phyloP scores from a whole-genome alignment of 2,888 invertebrate genomes.

The Formica aserva region DNA sequence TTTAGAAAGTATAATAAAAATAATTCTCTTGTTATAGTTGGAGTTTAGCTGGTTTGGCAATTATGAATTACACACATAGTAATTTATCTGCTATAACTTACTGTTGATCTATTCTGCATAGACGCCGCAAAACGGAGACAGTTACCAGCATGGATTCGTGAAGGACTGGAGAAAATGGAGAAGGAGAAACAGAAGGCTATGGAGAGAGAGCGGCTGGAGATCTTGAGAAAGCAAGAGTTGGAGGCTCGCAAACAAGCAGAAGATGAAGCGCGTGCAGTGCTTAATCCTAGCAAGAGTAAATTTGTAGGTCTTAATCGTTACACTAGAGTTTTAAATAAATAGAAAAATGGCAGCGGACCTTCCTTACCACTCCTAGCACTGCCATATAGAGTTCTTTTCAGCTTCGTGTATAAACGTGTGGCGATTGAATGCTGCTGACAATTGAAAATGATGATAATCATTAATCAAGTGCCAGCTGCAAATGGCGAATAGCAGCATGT shows the following conservation, averaged over 20 bases:
- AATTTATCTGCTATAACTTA: not conserved
- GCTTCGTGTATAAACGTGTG: not conserved
- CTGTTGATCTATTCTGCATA: constrained; percentile 78
- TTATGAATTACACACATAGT: not conserved
- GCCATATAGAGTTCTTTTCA: not conserved
- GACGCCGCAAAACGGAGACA: constrained; percentile 96
- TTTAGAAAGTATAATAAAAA: not conserved
- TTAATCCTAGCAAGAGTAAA: constrained; percentile 87
- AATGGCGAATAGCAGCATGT: not conserved
- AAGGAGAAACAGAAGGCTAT: constrained; percentile 95
- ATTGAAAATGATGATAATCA: not conserved
- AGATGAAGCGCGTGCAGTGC: constrained; percentile 86
- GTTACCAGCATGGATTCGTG: constrained; percentile 99
- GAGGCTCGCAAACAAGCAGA: constrained; percentile 87
- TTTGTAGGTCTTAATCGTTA: constrained; percentile 86
- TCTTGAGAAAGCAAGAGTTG: constrained; percentile 88
- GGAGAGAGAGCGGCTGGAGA: constrained; percentile 91
- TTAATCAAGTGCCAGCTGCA: not conserved
- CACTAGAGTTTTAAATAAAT: not conserved
- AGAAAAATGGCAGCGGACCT: not conserved
- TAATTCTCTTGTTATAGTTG: not conserved
- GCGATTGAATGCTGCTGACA: not conserved
- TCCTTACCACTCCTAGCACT: not conserved
- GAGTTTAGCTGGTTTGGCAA: not conserved
- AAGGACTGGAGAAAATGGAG: constrained; percentile 99